These are phyloP conservation scores for Oxyscelio sp. DNA, from an alignment of 2,888 invertebrate genomes.

Conservation along the genomic window DNA sequence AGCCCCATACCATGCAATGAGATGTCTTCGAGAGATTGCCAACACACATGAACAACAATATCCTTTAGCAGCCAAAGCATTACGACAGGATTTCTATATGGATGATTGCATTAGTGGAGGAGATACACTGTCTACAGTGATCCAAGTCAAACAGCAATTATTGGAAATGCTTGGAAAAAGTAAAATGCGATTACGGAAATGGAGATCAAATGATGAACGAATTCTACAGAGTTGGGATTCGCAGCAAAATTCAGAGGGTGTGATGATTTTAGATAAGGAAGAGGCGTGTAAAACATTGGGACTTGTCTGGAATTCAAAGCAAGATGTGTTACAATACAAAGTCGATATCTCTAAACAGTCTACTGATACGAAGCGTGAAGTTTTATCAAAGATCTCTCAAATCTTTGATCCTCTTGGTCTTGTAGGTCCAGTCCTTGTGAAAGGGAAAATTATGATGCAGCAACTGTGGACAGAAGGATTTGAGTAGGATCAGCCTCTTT, in stretches of 20 bases:
- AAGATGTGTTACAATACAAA: slow-evolving; percentile 54
- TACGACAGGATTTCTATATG: no score
- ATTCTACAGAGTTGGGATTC: slow-evolving; percentile 12
- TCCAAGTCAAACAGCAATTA: no score
- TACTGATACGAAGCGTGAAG: slow-evolving; percentile 33
- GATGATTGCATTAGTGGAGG: not conserved
- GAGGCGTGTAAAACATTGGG: slow-evolving; percentile 64
- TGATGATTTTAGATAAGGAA: slow-evolving; percentile 55
- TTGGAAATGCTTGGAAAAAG: slow-evolving; percentile 42
- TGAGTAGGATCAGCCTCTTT: slow-evolving; percentile 56
- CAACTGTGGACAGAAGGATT: slow-evolving; percentile 35
- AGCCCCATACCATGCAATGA: no score
- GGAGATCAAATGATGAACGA: slow-evolving; percentile 55
- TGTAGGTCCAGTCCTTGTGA: slow-evolving; percentile 60
- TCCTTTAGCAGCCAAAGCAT: no score
- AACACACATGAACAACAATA: no score
- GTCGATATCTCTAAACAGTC: slow-evolving; percentile 7
- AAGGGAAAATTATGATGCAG: slow-evolving; percentile 67
- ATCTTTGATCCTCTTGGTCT: slow-evolving; percentile 71
- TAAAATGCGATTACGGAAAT: slow-evolving; percentile 55
- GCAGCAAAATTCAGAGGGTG: not conserved
- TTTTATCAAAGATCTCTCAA: slow-evolving; percentile 64
- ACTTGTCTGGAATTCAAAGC: slow-evolving; percentile 62
- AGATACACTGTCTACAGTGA: not conserved
- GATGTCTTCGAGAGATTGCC: no score